Conservation (phyloP, 1,140 invertebrate species). For the Drosophila paulistorum region DNA sequence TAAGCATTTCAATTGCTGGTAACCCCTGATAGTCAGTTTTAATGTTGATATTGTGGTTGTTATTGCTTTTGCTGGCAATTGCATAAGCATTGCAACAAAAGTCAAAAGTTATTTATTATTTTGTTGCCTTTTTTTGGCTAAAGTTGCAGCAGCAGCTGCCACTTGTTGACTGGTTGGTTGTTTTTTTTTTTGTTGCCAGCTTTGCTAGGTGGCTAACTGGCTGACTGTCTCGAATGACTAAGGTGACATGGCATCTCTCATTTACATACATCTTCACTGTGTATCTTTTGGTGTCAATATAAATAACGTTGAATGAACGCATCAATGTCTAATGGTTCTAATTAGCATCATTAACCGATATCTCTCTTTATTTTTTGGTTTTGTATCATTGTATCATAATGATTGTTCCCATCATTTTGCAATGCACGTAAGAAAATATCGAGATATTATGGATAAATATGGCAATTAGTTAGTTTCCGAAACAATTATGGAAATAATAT, state of each 20-base stretch:
- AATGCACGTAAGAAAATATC: neutral
- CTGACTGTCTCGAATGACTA: slow-evolving; percentile 1
- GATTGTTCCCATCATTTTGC: neutral
- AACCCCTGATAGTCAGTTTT: slow-evolving; percentile 2
- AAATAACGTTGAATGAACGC: slow-evolving; percentile 6
- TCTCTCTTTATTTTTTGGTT: neutral
- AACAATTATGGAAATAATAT: no score
- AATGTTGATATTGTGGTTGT: neutral
- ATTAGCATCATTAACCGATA: slow-evolving; percentile 13
- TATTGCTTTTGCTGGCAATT: neutral
- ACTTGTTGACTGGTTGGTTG: neutral
- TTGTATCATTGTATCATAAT: neutral
- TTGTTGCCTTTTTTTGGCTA: slow-evolving; percentile 11
- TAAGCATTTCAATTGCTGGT: slow-evolving; percentile 7
- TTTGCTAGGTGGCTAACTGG: neutral
- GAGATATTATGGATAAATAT: no score
- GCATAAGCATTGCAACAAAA: slow-evolving; percentile 10
- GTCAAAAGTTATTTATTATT: slow-evolving; percentile 12
- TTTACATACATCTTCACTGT: neutral
- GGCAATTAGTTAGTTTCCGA: no score
- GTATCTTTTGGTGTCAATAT: slow-evolving; percentile 10
- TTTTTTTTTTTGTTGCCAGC: neutral
- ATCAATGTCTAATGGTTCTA: slow-evolving; percentile 7
- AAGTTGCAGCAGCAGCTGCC: slow-evolving; percentile 10
- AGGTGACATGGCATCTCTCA: slow-evolving; percentile 9